Base-by-base conservation (phyloP, 2,888 invertebrate species). In the Coecobrya sp. region DNA sequence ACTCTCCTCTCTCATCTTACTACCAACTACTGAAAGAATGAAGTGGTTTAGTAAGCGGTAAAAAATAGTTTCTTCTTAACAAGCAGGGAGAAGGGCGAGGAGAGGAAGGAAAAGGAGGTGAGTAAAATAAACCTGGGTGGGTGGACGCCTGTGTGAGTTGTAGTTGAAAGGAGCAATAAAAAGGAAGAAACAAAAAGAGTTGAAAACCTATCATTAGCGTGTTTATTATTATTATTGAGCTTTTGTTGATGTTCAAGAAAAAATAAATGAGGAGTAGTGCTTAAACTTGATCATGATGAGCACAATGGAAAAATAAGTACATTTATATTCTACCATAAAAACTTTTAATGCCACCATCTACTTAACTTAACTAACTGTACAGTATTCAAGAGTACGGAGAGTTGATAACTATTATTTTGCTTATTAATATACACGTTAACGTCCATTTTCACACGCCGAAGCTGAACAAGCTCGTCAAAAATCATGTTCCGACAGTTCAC, bases 161-260 rank as follows among this genome's bases (percentile, higher is more conserved):
- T 25, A 30, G 81, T 84, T 84, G 84, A 84, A 70, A 86, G 86
- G 36, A 70, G 70, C n/a, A 30, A 86, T 55, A 68, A 86, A 90
- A 68, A 86, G 91, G 84, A 84, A 90, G 76, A 73, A 91, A 87
- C 70, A 36, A 68, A 87, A 55, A 82, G 81, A 81, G 81, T 59
- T 91, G 86, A 87, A 91, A 91, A 68, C 91, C 91, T 91, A 91
- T 91, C 87, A 91, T 91, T 91, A 91, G 49, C 30, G n/a, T 52
- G 86, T 36, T 86, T 59, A 90, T 90, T 25, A 86, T 90, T 25
- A 86, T 86, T 91, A 91, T 87, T 91, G 81, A 62, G 91, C 91
- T 91, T n/a, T 90, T 89, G 84, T 84, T 91, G 70, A 25, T 59
- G 42, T 62, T 49, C 11, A 62, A 42, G 62, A 79, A 81, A 79